A percentile compares a stretch with the other conserved stretches of the same genome.
These are phyloP conservation scores for Eurystomus glaucurus DNA, from an alignment of 2,797 vertebrate genomes.

Conservation along the genomic window DNA sequence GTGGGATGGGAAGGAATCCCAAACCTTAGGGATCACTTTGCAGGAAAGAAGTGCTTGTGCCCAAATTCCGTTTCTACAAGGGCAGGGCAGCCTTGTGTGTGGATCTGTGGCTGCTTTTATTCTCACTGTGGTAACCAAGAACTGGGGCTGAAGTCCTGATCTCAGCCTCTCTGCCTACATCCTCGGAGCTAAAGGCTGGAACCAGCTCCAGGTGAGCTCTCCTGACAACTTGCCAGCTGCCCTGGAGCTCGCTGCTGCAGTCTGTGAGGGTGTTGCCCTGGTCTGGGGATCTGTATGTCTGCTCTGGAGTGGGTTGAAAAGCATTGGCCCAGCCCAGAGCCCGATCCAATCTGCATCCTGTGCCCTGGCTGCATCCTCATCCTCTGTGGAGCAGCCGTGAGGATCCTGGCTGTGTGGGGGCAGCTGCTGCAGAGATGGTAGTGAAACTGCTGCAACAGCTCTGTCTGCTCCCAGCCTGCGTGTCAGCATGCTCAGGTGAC, in stretches of 20 bases:
- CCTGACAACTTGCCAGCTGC: not conserved
- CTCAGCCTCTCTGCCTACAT: not conserved
- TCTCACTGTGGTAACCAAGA: not conserved
- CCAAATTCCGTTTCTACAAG: not conserved
- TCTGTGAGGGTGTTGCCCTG: not conserved
- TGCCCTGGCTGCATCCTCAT: rapidly evolving
- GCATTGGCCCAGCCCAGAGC: not conserved
- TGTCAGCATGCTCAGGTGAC: rapidly evolving
- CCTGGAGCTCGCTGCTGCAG: not conserved
- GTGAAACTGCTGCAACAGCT: not conserved
- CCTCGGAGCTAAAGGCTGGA: not conserved
- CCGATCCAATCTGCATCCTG: not conserved
- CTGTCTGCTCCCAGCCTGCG: not conserved
- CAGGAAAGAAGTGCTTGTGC: slow-evolving; percentile 25
- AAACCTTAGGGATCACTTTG: slow-evolving; percentile 10
- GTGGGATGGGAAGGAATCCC: not conserved
- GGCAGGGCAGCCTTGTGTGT: not conserved
- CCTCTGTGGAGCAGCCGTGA: not conserved
- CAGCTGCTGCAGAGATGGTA: not conserved
- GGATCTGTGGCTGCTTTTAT: not conserved
- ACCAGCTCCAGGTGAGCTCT: not conserved
- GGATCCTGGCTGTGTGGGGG: not conserved
- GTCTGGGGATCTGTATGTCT: not conserved
- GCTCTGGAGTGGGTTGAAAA: not conserved
- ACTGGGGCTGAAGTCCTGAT: not conserved